Evolutionary conservation across 1,140 invertebrate genomes (phyloP), one percentile per base, ranked within the genome.

Genomic region (Battus philenor): DNA sequence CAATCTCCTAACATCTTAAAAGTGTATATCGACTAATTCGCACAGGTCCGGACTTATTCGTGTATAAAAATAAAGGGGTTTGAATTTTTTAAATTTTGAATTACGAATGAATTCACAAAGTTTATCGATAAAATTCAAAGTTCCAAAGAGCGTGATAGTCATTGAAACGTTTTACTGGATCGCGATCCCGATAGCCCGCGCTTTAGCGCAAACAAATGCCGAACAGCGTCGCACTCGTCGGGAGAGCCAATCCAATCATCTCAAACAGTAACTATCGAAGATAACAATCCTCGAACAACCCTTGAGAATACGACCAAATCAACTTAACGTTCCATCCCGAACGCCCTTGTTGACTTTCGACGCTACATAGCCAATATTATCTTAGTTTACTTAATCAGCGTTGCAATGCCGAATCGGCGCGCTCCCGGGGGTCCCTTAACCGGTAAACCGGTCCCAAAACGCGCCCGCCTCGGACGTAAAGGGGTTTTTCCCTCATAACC

Each of bases 331-430:
- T 71, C 69, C 67, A 64, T 69, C 65, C 59, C 50, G 55, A 52
- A 56, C 51, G 58, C 74, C 73, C 78, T 70, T 82, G 78, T 82
- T 82, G 78, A 82, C 78, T 82, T 77, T 77, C 73, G 71, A 72
- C 75, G 73, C 67, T 76, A 65, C 61, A 72, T 73, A 56, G 62
- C 51, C 69, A 69, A 66, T 69, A 70, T 76, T 82, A 82, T 81
- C 77, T 81, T 75, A 75, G 78, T 82, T 82, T 79, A 82, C 75
- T 79, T 82, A 82, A 82, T 82, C 78, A 82, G 78, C 64, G 51
- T 15, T 60, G 59, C 61, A 68, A 62, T 68, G 68, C 70, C 65
- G 70, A 74, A 64, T 65, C 68, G 53, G 52, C 45, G 54, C 56
- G 62, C 68, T 79, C 73, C 63, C 75, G 13, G 38, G 74, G 73